Evolutionary conservation across 2,888 invertebrate genomes (phyloP).

Genomic region (Phyllotreta cruciferae): DNA sequence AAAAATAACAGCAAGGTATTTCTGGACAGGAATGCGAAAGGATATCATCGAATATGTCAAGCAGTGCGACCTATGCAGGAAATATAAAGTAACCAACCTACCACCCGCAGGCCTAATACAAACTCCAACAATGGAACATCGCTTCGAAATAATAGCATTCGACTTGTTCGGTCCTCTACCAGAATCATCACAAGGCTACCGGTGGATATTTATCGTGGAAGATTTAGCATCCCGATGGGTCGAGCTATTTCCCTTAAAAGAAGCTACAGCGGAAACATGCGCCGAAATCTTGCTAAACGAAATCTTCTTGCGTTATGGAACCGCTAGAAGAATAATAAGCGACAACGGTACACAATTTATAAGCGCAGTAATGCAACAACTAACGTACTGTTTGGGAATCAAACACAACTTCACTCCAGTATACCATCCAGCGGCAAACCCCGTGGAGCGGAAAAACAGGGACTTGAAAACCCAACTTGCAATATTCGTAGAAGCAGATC

Average conservation of each 20-base stretch:
- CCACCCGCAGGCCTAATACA: conserved; percentile 36
- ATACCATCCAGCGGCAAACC: conserved; percentile 42
- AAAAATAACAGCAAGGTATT: conserved; percentile 34
- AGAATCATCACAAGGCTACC: neutral
- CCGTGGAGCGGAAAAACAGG: conserved; percentile 45
- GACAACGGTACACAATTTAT: conserved; percentile 54
- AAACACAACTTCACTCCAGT: conserved; percentile 28
- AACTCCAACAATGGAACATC: conserved; percentile 31
- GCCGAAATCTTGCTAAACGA: conserved; percentile 43
- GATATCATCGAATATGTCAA: conserved; percentile 34
- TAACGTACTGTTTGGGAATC: conserved; percentile 38
- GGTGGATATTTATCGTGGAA: conserved; percentile 40
- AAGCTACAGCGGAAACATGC: conserved; percentile 45
- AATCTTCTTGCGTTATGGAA: conserved; percentile 50
- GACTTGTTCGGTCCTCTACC: conserved; percentile 43
- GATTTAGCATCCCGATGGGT: conserved; percentile 46
- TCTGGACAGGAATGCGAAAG: conserved; percentile 24
- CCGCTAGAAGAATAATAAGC: conserved; percentile 49
- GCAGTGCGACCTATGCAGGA: conserved; percentile 32
- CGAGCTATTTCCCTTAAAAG: conserved; percentile 37
- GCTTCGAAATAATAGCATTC: conserved; percentile 37
- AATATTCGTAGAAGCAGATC: conserved; percentile 47
- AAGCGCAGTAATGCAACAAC: conserved; percentile 49
- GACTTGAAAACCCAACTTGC: conserved; percentile 51
- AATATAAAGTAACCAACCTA: conserved; percentile 34